Evolutionary conservation across 2,797 vertebrate genomes (phyloP).

Genomic region (Leptoclinus maculatus): DNA sequence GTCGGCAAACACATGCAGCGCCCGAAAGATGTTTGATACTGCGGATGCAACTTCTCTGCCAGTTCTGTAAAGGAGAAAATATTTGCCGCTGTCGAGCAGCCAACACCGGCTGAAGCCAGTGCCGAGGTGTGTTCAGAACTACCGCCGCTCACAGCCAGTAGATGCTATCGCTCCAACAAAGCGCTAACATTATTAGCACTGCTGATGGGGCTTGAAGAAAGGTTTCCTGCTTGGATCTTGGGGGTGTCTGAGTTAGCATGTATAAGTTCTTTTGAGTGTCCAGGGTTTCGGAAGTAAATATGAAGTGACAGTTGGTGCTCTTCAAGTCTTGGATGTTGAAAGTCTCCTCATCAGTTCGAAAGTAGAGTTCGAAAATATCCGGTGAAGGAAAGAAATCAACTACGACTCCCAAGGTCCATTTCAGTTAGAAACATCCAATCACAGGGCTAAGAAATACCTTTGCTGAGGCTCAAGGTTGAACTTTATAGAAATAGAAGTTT

Average conservation of each 20-base stretch:
- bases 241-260: not conserved
- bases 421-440: not conserved
- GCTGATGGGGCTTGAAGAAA: not conserved
- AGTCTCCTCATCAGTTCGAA: not conserved
- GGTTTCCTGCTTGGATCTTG: not conserved
- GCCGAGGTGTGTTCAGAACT: not conserved
- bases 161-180: not conserved
- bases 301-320: not conserved
- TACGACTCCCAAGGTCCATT: not conserved
- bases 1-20: constrained; percentile 32
- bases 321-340: not conserved
- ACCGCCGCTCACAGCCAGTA: not conserved
- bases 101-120: not conserved
- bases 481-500: not conserved
- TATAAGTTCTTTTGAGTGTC: not conserved
- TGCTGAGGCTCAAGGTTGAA: not conserved
- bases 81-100: not conserved
- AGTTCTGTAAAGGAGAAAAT: not conserved
- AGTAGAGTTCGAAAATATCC: not conserved
- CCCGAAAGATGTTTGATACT: constrained; percentile 30
- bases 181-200: too few relatives aligned
- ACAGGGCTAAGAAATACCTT: not conserved
- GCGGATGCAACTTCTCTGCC: constrained; percentile 11
- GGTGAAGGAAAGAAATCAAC: not conserved
- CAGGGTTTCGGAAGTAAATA: not conserved